phyloP scores from a whole-genome alignment of 2,888 invertebrate species.

The Conistra vaccinii region DNA sequence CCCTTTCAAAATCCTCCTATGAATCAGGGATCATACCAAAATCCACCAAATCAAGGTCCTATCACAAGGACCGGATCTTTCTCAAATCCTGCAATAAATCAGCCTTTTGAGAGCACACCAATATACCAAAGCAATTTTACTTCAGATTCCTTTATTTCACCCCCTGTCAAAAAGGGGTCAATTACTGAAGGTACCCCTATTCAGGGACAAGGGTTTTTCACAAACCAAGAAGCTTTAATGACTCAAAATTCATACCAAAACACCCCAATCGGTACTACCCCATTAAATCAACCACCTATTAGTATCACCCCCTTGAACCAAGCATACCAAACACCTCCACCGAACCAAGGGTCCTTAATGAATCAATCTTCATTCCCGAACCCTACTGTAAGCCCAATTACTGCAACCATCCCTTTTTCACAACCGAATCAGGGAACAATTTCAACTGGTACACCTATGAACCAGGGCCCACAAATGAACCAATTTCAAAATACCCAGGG shows the following conservation, averaged over 20 bases:
- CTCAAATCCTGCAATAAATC: conserved; percentile 47
- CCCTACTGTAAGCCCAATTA: conserved; percentile 28
- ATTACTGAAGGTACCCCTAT: conserved; percentile 49
- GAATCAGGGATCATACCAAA: conserved; percentile 41
- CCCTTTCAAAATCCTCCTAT: conserved; percentile 22
- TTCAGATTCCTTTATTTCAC: conserved; percentile 45
- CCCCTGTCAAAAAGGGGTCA: conserved; percentile 46
- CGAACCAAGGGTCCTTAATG: conserved; percentile 46
- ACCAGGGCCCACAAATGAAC: conserved; percentile 24
- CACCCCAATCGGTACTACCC: conserved; percentile 21
- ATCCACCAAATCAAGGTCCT: conserved; percentile 15
- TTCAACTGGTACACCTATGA: conserved; percentile 22
- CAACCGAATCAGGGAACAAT: conserved; percentile 36
- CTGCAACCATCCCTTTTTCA: conserved; percentile 22
- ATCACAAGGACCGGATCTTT: conserved; percentile 29
- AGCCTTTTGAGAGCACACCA: conserved; percentile 37
- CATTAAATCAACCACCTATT: conserved; percentile 27
- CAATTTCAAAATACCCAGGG: conserved; percentile 46
- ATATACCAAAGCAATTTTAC: conserved; percentile 49
- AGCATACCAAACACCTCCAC: conserved; percentile 39
- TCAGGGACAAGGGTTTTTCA: conserved; percentile 35
- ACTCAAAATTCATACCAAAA: conserved; percentile 33
- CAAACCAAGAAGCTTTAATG: conserved; percentile 17
- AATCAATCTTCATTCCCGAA: conserved; percentile 43
- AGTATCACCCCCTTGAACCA: conserved; percentile 40